A percentile compares a stretch with the other conserved stretches of the same genome.
Conservation (phyloP, 35 echinoderm and acorn worm genomes). For the Amphiura filiformis region DNA sequence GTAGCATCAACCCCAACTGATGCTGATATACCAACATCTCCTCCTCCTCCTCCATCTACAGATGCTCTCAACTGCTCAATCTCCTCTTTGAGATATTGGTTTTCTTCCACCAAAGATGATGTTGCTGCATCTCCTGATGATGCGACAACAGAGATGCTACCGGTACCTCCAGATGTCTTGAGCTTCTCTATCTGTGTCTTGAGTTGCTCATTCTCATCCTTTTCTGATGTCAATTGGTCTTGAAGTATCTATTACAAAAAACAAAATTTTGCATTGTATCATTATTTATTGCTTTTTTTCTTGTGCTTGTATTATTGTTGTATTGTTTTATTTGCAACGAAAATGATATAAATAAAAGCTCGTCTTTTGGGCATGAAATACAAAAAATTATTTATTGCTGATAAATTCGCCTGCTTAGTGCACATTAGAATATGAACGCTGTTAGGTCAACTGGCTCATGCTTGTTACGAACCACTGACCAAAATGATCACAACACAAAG, state of each 20-base stretch:
- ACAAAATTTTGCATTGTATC: background rate
- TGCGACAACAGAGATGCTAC: background rate
- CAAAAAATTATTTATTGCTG: background rate
- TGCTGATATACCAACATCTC: background rate
- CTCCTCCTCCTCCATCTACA: background rate
- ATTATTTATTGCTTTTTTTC: background rate
- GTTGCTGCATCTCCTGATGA: background rate
- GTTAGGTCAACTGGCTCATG: too few relatives aligned
- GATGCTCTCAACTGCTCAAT: conserved; percentile 13
- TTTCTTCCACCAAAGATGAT: background rate
- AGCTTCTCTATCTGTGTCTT: conserved; percentile 21
- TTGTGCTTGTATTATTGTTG: too few relatives aligned
- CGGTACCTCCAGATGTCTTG: background rate
- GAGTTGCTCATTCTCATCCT: conserved; percentile 31
- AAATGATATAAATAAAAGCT: background rate
- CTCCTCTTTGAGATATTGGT: conserved; percentile 16
- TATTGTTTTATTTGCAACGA: too few relatives aligned
- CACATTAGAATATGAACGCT: background rate
- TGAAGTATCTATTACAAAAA: conserved; percentile 57
- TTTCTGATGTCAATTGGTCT: conserved; percentile 70
- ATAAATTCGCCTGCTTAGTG: background rate
- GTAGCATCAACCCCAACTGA: background rate
- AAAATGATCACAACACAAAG: too few relatives aligned
- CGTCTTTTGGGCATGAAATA: background rate
- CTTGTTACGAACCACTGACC: too few relatives aligned